Base-by-base conservation (phyloP, 2,113 vertebrate species). In the Rhinopithecus roxellana region DNA sequence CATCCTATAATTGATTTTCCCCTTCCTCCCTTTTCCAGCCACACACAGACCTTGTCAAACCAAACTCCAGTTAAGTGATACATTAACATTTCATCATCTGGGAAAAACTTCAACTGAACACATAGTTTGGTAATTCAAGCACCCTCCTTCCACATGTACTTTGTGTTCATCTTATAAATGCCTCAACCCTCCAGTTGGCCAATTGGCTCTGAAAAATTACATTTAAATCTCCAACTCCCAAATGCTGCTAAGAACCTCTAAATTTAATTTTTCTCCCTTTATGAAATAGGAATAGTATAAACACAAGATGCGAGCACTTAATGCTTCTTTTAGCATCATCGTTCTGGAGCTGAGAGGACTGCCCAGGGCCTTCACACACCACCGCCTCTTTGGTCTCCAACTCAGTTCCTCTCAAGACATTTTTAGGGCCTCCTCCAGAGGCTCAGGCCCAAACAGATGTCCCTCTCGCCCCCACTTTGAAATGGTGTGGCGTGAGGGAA, bases 401-500 rank as follows among this genome's bases (percentile, higher is more conserved):
- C 93, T 95, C 94, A 90, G 93, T 80, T 97, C 95, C 93, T 92
- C 97, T 77, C 0, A 59, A 98, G 95, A 96, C 97, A 97, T 95
- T 96, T 98, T 98, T 98, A 98, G 97, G 97, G 69, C 97, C 97
- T 97, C 97, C 98, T 96, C 97, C 98, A 83, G 97, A 98, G 97
- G 96, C 98, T 97, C 74, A 95, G 95, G 96, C 93, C 97, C 95
- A 97, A 97, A 95, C 97, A 98, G 97, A 97, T 98, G 98, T 97
- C 98, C 98, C 52, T 96, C 89, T 97, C 92, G 96, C 98, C 95
- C 89, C 98, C 97, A 95, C 93, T 95, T 96, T 83, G 87, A 92
- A 97, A 87, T 94, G 89, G 94, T 74, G 82, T 95, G 94, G 98
- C 50, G 52, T 83, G 94, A 97, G 93, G 93, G 96, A 97, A 96